Base-by-base conservation (phyloP, 92 coral and sea anemone species). In the Zoanthus gigantus region DNA sequence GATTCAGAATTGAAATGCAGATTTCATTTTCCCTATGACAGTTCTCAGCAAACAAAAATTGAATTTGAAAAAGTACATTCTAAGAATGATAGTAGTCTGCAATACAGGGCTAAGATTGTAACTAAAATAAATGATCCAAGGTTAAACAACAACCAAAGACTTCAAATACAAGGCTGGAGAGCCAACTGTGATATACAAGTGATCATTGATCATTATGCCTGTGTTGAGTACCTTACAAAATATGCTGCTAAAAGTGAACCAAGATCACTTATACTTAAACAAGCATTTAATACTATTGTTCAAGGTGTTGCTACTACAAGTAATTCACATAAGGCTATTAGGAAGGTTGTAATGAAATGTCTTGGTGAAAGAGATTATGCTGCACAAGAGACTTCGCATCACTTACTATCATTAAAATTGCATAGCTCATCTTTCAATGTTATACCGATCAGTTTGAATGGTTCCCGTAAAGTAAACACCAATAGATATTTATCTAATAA, bases 341-440 rank as follows among this genome's bases (percentile, higher is more conserved):
- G 83, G 65, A 88, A 88, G 75, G 60, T 92, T 14, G 79, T 90
- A 10, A 89, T 92, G 91, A 90, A 83, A 92, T 80, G 90, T 18
- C 89, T 92, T 75, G 95, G 95, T 14, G 91, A 90, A 71, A 86
- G 95, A 75, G 92, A 92, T 89, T 89, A 72, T 81, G 80, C 88
- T 75, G 92, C 94, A 18, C 96, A 93, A 67, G 91, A 93, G 57
- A 81, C 88, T 67, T 91, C 89, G 94, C 94, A 92, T 72, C 94
- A 90, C 57, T 44, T 92, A 74, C 86, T 89, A 23, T 92, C 94
- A 74, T 82, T 89, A 34, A 92, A 89, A 66, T 63, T 89, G 12
- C 89, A 89, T 66, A 92, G 94, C 76, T 89, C 92, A 75, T 61
- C 94, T 23, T 94, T 91, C 85, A 37, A 37, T 37, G 42, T 37